Evolutionary conservation across 2,113 vertebrate species (phyloP), one percentile per base, ranked within the genome.

Genomic region (Neopipo cinnamomea): DNA sequence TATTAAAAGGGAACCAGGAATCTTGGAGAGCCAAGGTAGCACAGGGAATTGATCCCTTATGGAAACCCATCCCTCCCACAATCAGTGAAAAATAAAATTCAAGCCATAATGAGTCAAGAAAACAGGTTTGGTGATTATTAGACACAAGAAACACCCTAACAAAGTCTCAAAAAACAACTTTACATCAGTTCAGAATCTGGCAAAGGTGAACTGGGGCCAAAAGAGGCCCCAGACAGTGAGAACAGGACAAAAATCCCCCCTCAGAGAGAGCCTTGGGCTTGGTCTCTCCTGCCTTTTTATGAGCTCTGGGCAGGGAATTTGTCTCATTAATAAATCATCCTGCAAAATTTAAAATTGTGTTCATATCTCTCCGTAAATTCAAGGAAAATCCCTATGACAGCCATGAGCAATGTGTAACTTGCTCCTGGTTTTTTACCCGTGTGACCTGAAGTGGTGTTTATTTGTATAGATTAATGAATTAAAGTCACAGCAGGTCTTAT

Each of bases 51-150:
- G 81, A 89, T 91, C 66, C 82, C 81, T 65, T 47, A 73, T 56
- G 94, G 90, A 90, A 96, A 93, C 82, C 76, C 70, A 94, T 96
- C 91, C 85, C 77, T 91, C 44, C 93, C 58, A 84, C 92, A 91
- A 88, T 74, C 35, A 90, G 88, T 91, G 83, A 93, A 92, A 97
- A 94, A 93, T 61, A 83, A 72, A 65, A 46, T 80, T 93, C 49
- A 88, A 93, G 77, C 85, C 65, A n/a, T 92, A 71, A 75, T 95
- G 93, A 88, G 92, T 86, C 93, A 82, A 80, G 47, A 28, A 71
- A 72, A 46, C 52, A 85, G 68, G 50, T 94, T 85, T 75, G 63
- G 68, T 81, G 84, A 81, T 93, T 86, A 31, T 24, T 58, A 4
- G 75, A 84, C 96, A 91, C 89, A 87, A 77, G 91, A 88, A 96